Evolutionary conservation across 2,888 invertebrate genomes (phyloP).

Genomic region (Embidobia sp.): DNA sequence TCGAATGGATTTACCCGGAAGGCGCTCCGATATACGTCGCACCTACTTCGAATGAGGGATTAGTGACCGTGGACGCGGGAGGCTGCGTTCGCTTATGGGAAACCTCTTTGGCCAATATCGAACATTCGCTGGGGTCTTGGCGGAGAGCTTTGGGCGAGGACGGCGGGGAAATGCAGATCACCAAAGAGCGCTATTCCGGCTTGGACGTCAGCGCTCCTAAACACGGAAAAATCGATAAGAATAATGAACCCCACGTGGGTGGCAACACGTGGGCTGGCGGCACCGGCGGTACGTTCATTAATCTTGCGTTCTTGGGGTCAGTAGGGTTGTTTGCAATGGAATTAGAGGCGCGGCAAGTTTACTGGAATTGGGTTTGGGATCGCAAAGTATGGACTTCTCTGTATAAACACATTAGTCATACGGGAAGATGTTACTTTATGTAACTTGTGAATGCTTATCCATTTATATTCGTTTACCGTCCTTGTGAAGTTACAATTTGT

Average conservation of each 20-base stretch:
- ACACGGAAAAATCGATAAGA: constrained; percentile 94
- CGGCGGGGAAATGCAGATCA: constrained; percentile 86
- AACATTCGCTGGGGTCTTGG: constrained; percentile 82
- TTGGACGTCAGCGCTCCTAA: constrained; percentile 90
- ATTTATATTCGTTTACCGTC: no score
- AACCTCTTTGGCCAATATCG: constrained; percentile 80
- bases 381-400: no score
- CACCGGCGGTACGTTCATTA: constrained; percentile 86
- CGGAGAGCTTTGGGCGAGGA: constrained; percentile 76
- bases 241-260: constrained; percentile 96
- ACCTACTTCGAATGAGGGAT: constrained; percentile 80
- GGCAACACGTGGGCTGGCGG: constrained; percentile 99
- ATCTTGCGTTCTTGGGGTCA: no score
- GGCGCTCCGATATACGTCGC: constrained; percentile 81
- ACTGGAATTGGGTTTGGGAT: no score
- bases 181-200: constrained; percentile 87
- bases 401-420: no score
- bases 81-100: constrained; percentile 84
- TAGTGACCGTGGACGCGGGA: constrained; percentile 83
- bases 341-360: no score
- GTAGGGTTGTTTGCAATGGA: no score
- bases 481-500: no score
- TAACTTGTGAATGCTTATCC: no score
- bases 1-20: constrained; percentile 81
- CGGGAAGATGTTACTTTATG: no score